Conservation (phyloP, 2,888 invertebrate species). For the Dasypolia templi region DNA sequence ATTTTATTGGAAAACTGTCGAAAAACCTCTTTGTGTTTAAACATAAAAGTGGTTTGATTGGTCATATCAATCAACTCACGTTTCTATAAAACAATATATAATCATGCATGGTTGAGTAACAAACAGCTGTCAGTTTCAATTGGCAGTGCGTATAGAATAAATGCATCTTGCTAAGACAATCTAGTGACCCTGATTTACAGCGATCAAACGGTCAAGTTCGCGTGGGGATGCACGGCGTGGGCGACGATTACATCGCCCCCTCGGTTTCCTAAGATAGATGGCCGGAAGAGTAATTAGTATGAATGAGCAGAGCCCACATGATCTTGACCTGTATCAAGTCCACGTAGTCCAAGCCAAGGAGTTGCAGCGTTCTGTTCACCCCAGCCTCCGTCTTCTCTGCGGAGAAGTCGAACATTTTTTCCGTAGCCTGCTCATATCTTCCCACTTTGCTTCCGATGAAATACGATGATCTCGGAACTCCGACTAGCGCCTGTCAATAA, state of each 20-base stretch:
- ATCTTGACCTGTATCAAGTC: constrained; percentile 95
- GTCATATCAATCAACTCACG: neutral
- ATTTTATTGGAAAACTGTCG: neutral
- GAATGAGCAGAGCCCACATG: constrained; percentile 20
- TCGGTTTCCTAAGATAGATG: constrained; percentile 36
- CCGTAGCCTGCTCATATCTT: constrained; percentile 93
- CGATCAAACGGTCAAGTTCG: constrained; percentile 47
- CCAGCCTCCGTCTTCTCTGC: constrained; percentile 93
- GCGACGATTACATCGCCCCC: constrained; percentile 28
- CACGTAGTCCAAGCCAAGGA: constrained; percentile 94
- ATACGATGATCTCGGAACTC: constrained; percentile 95
- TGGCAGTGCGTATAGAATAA: constrained; percentile 17
- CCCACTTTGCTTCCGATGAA: constrained; percentile 98
- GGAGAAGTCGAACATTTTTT: constrained; percentile 96
- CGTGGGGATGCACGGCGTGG: constrained; percentile 7
- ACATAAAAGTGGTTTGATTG: neutral
- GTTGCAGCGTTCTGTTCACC: constrained; percentile 93
- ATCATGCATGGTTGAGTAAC: neutral
- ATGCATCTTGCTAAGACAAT: constrained; percentile 16
- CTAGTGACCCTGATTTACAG: constrained; percentile 19
- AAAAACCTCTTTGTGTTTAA: neutral
- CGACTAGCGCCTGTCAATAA: constrained; percentile 92
- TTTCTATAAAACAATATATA: neutral
- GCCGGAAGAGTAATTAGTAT: constrained; percentile 21
- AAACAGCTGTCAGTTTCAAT: constrained; percentile 10